These are phyloP conservation scores for Siniperca obscura DNA, from an alignment of 2,797 vertebrate genomes.

Conservation along the genomic window DNA sequence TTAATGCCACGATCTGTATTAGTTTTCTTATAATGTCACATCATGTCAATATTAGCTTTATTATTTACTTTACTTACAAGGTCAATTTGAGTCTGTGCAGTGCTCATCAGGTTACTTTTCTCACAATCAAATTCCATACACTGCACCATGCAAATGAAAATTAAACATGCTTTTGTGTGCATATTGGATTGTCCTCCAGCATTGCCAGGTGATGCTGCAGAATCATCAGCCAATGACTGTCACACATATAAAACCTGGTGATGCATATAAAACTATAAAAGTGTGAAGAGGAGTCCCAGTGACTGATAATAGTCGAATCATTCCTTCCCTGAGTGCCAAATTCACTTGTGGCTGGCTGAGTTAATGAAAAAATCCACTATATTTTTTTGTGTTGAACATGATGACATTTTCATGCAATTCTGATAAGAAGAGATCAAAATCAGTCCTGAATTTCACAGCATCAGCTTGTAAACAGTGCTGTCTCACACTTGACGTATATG, in stretches of 20 bases:
- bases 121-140: conserved; percentile 37
- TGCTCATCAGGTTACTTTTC: conserved; percentile 20
- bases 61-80: conserved; percentile 24
- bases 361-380: neutral
- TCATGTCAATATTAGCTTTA: neutral
- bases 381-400: neutral
- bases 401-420: neutral
- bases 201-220: conserved; percentile 25
- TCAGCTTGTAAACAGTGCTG: neutral
- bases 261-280: conserved; percentile 40
- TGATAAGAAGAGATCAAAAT: neutral
- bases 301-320: neutral
- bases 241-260: conserved; percentile 35
- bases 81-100: conserved; percentile 5
- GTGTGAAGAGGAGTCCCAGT: conserved; percentile 22
- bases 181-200: conserved; percentile 13
- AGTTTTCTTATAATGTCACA: neutral
- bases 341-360: neutral
- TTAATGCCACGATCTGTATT: neutral
- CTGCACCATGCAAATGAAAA: conserved; percentile 39
- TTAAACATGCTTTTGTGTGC: conserved; percentile 25
- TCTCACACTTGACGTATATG: neutral
- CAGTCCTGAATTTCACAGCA: neutral
- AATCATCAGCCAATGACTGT: conserved; percentile 28
- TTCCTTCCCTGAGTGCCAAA: neutral